Conservation (phyloP, 2,797 vertebrate species). For the Naso thynnoides region DNA sequence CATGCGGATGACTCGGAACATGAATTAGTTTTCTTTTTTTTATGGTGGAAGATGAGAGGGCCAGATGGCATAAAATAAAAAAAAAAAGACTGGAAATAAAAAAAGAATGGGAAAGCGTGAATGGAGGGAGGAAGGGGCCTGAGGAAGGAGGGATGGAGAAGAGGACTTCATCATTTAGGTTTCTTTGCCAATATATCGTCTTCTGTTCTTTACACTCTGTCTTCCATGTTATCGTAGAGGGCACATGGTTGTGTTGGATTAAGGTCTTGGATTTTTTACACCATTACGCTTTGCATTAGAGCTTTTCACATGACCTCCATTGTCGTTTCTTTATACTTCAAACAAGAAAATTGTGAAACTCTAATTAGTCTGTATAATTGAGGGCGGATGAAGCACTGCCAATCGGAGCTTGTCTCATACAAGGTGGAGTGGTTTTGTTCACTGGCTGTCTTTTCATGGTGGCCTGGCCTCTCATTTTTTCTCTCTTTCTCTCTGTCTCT, state of each 20-base stretch:
- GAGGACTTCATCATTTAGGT: slow-evolving; percentile 59
- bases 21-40: slow-evolving; percentile 88
- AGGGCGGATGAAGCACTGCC: slow-evolving; percentile 83
- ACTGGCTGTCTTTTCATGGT: slow-evolving; percentile 78
- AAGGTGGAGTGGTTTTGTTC: slow-evolving; percentile 87
- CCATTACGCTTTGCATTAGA: slow-evolving; percentile 80
- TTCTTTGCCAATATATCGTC: slow-evolving; percentile 40
- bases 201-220: slow-evolving; percentile 56
- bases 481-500: slow-evolving; percentile 48
- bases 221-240: slow-evolving; percentile 80
- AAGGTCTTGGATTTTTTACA: slow-evolving; percentile 84
- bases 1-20: slow-evolving; percentile 94
- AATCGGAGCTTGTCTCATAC: slow-evolving; percentile 80
- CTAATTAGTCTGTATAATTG: slow-evolving; percentile 89
- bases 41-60: slow-evolving; percentile 84
- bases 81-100: slow-evolving; percentile 71
- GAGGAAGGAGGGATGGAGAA: slow-evolving; percentile 40
- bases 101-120: slow-evolving; percentile 60
- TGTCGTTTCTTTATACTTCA: slow-evolving; percentile 88
- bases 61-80: slow-evolving; percentile 88
- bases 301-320: slow-evolving; percentile 86
- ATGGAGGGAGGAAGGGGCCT: slow-evolving; percentile 56
- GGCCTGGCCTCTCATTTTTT: slow-evolving; percentile 71
- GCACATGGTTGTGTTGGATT: slow-evolving; percentile 84
- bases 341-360: slow-evolving; percentile 87